Conservation (phyloP, 2,888 invertebrate genomes). For the Mycalesis mineus region DNA sequence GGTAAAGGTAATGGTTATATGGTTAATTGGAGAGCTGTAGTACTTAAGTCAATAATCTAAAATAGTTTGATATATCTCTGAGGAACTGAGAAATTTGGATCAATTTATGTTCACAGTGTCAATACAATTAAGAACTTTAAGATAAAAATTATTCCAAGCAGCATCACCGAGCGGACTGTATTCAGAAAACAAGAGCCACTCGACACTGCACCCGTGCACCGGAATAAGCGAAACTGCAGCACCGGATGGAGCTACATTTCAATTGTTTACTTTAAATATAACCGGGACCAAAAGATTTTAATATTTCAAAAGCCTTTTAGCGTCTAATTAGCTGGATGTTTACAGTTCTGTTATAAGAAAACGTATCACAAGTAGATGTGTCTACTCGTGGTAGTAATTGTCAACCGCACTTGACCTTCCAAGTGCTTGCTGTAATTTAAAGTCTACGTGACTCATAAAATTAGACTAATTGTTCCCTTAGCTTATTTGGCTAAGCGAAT, state of each 20-base stretch:
- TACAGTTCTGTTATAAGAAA: neutral
- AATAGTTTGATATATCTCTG: no score
- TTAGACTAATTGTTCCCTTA: constrained; percentile 40
- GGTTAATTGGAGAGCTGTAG: no score
- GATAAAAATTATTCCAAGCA: constrained; percentile 20
- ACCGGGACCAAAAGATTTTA: neutral
- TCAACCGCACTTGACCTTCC: constrained; percentile 23
- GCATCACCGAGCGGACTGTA: constrained; percentile 21
- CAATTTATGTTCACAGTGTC: neutral
- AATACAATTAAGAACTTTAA: constrained; percentile 11
- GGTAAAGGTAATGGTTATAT: no score
- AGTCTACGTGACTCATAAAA: constrained; percentile 43
- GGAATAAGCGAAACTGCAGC: constrained; percentile 36
- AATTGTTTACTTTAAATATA: constrained; percentile 20
- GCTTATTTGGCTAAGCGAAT: constrained; percentile 31
- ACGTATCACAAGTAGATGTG: no score
- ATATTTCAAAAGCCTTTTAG: neutral
- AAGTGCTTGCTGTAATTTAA: constrained; percentile 23
- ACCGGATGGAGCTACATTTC: constrained; percentile 20
- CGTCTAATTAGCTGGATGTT: neutral
- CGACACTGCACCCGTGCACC: constrained; percentile 34
- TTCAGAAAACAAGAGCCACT: constrained; percentile 39
- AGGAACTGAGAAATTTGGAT: no score
- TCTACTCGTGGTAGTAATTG: neutral
- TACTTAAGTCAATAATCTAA: no score